Percentiles rank a stretch among this genome's conserved stretches.
Evolutionary conservation across 2,888 invertebrate species (phyloP).

Genomic region (Tethea ocularis): DNA sequence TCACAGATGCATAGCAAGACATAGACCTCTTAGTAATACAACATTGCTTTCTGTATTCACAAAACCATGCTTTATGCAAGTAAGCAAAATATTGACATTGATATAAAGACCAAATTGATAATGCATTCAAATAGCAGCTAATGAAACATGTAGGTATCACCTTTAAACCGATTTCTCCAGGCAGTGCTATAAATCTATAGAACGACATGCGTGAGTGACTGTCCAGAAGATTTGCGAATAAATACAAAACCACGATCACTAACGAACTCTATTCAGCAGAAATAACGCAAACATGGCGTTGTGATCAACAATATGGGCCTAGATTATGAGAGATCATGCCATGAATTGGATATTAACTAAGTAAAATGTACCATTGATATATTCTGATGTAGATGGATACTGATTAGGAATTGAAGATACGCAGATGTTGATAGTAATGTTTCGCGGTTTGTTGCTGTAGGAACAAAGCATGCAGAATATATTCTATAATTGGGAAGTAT

Average conservation of each 20-base stretch:
- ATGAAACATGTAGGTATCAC: conserved; percentile 13
- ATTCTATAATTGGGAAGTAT: too few relatives aligned
- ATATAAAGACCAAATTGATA: not conserved
- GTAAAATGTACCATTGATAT: conserved; percentile 19
- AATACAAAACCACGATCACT: conserved; percentile 62
- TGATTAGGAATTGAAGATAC: conserved; percentile 36
- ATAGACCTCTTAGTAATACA: too few relatives aligned
- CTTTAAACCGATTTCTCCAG: conserved; percentile 14
- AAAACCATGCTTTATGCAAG: not conserved
- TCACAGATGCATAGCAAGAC: too few relatives aligned
- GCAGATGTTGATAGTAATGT: not conserved
- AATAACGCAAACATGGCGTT: conserved; percentile 46
- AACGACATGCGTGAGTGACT: conserved; percentile 71
- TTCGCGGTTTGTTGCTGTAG: not conserved
- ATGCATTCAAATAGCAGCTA: not conserved
- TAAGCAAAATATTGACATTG: not conserved
- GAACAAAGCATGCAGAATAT: not conserved
- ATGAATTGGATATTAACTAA: conserved; percentile 36
- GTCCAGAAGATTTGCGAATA: conserved; percentile 49
- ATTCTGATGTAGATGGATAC: conserved; percentile 41
- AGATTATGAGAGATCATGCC: conserved; percentile 47
- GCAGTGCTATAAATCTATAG: conserved; percentile 52
- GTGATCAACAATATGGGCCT: conserved; percentile 49
- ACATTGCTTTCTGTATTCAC: too few relatives aligned
- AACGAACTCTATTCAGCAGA: conserved; percentile 75